Conservation (phyloP, 2,113 vertebrate species). For the Percina caprodes region DNA sequence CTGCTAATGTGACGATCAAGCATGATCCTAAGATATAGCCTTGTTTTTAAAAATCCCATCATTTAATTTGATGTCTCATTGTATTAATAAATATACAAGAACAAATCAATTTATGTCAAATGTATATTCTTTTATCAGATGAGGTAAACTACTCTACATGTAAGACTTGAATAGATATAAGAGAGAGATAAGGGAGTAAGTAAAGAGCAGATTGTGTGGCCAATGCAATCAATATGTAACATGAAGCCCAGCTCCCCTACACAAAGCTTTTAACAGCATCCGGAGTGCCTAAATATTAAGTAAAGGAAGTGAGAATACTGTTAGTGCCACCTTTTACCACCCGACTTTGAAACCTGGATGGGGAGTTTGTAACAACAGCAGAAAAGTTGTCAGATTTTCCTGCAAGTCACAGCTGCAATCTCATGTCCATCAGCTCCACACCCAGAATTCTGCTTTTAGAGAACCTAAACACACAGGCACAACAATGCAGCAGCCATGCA, state of each 20-base stretch:
- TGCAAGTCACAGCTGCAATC: constrained; percentile 42
- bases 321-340: background rate
- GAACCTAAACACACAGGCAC: background rate
- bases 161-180: background rate
- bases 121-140: background rate
- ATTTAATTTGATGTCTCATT: background rate
- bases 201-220: constrained; percentile 11
- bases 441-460: constrained; percentile 14
- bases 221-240: constrained; percentile 68
- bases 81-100: constrained; percentile 4
- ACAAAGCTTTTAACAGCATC: constrained; percentile 59
- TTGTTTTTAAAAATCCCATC: background rate
- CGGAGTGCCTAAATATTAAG: constrained; percentile 40
- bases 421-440: constrained; percentile 32
- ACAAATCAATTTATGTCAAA: background rate
- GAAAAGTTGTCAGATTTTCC: constrained; percentile 38
- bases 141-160: background rate
- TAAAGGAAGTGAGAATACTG: constrained; percentile 23
- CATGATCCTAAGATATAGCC: background rate
- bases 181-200: background rate
- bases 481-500: constrained; percentile 19
- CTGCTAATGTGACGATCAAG: background rate
- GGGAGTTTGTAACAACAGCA: constrained; percentile 10
- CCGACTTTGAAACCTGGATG: background rate
- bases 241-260: constrained; percentile 33